These are phyloP conservation scores for Phalacrocorax carbo DNA, from an alignment of 2,113 vertebrate species.

Conservation along the genomic window DNA sequence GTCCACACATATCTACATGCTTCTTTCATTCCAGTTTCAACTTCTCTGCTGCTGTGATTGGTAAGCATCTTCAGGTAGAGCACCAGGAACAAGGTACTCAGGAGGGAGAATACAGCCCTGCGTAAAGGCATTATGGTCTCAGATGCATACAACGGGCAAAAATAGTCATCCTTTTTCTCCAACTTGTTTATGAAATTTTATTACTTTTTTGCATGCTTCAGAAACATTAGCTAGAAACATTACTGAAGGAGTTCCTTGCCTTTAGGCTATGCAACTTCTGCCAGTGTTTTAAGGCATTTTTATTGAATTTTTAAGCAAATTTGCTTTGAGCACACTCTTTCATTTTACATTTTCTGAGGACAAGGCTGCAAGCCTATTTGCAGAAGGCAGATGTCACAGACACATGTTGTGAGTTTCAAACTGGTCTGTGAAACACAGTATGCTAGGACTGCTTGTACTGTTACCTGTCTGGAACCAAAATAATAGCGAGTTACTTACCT, in stretches of 20 bases:
- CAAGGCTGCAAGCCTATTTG: background rate
- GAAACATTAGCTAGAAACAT: constrained; percentile 14
- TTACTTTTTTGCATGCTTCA: background rate
- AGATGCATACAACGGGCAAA: background rate
- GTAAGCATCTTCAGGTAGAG: background rate
- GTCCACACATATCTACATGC: background rate
- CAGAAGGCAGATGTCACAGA: background rate
- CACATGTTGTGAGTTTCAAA: background rate
- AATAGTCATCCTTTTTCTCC: background rate
- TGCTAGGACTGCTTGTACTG: background rate
- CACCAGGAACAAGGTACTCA: background rate
- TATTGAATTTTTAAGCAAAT: constrained; percentile 50
- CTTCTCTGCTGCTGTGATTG: background rate
- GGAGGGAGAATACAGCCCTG: background rate
- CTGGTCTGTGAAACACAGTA: background rate
- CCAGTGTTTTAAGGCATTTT: constrained; percentile 34
- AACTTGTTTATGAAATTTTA: background rate
- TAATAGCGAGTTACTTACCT: background rate
- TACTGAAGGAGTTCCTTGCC: constrained; percentile 23
- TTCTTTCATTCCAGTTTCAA: background rate
- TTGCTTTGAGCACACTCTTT: constrained; percentile 3
- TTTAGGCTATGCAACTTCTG: constrained; percentile 34
- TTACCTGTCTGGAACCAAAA: background rate
- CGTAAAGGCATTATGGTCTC: background rate
- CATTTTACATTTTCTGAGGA: background rate